phyloP scores from a whole-genome alignment of 1,140 invertebrate species.

The Anadara kagoshimensis region DNA sequence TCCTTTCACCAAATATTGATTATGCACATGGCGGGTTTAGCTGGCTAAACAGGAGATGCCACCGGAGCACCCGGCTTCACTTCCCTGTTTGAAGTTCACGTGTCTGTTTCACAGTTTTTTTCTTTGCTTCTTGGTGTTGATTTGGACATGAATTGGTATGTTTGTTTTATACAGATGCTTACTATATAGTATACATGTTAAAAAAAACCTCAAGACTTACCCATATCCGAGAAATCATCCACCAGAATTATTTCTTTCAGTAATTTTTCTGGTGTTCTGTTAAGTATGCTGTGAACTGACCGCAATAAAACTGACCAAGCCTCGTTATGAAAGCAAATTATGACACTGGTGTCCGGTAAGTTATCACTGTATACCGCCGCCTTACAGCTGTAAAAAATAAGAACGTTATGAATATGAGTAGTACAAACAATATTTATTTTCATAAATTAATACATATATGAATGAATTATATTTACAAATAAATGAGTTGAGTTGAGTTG shows the following conservation, averaged over 20 bases:
- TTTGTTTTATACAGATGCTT: no score
- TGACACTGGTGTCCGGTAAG: constrained; percentile 46
- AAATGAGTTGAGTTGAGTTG: not conserved
- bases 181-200: no score
- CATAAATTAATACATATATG: not conserved
- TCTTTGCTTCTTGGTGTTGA: no score
- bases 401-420: not conserved
- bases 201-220: constrained; percentile 77
- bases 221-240: constrained; percentile 97
- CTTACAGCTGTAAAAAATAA: constrained; percentile 39
- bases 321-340: constrained; percentile 81
- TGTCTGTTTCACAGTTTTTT: no score
- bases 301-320: constrained; percentile 89
- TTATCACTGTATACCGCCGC: constrained; percentile 14
- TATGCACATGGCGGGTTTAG: no score
- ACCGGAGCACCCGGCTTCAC: no score
- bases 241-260: constrained; percentile 92
- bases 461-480: not conserved
- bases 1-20: no score
- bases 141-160: no score
- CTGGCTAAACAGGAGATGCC: no score
- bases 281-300: constrained; percentile 91
- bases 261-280: constrained; percentile 84
- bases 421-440: not conserved
- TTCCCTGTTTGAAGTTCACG: no score